These are phyloP conservation scores for Rhadinocentrus ornatus DNA, from an alignment of 2,797 vertebrate genomes.

Conservation along the genomic window DNA sequence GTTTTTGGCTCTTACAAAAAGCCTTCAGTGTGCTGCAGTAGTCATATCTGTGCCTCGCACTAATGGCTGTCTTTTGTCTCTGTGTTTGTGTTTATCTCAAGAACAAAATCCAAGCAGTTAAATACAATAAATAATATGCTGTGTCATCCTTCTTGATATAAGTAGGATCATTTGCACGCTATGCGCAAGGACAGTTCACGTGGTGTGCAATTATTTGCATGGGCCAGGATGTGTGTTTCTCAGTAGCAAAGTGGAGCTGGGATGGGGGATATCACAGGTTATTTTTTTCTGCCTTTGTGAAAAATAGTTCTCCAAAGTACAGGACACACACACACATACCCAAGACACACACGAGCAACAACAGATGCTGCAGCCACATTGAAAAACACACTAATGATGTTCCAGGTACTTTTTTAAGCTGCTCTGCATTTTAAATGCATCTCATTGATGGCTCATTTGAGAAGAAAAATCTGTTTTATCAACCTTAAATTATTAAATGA, in stretches of 20 bases:
- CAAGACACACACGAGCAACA: slow-evolving; percentile 28
- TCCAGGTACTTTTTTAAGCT: slow-evolving; percentile 38
- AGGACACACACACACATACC: slow-evolving; percentile 26
- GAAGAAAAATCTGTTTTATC: slow-evolving; percentile 23
- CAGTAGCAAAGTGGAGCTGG: slow-evolving; percentile 51
- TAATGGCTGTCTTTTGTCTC: slow-evolving; percentile 74
- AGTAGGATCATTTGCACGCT: slow-evolving; percentile 50
- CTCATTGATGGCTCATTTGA: slow-evolving; percentile 21
- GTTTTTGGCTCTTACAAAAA: slow-evolving; percentile 59
- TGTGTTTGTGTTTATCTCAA: slow-evolving; percentile 48
- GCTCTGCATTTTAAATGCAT: slow-evolving; percentile 23
- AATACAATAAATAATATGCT: slow-evolving; percentile 57
- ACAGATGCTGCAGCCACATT: slow-evolving; percentile 43
- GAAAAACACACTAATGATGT: slow-evolving; percentile 46
- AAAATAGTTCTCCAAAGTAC: slow-evolving; percentile 57
- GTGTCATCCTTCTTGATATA: slow-evolving; percentile 34
- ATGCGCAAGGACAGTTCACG: background rate
- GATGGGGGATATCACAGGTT: slow-evolving; percentile 68
- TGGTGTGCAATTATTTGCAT: background rate
- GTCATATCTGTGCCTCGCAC: slow-evolving; percentile 50
- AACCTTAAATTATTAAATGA: slow-evolving; percentile 19
- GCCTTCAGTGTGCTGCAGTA: slow-evolving; percentile 55
- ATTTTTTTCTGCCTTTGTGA: slow-evolving; percentile 47
- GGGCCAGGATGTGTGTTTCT: background rate
- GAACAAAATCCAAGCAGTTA: slow-evolving; percentile 40